These are phyloP conservation scores for Pagetopsis macropterus DNA, from an alignment of 2,797 vertebrate species.

Conservation along the genomic window DNA sequence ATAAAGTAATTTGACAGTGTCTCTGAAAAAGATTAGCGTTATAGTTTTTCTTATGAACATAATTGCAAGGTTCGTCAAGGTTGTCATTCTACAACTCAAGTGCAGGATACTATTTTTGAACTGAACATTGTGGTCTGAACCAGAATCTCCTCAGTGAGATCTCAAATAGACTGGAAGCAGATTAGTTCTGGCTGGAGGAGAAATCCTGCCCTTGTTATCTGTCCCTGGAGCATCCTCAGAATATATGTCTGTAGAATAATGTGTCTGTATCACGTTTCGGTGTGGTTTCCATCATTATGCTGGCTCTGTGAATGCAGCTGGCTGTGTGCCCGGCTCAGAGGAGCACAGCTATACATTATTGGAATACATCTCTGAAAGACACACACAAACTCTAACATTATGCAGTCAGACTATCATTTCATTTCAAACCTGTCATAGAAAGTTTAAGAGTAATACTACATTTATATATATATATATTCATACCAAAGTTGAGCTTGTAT, in stretches of 20 bases:
- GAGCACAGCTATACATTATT: slow-evolving; percentile 1
- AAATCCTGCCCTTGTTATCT: slow-evolving; percentile 29
- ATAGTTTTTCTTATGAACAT: too few species aligned
- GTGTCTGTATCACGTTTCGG: slow-evolving; percentile 18
- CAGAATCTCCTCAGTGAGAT: slow-evolving; percentile 5
- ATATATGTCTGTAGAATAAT: neutral
- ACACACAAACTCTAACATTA: neutral
- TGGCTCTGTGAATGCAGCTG: slow-evolving; percentile 10
- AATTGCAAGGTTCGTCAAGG: neutral
- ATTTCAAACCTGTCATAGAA: neutral
- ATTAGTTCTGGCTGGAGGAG: slow-evolving; percentile 35
- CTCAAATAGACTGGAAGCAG: slow-evolving; percentile 38
- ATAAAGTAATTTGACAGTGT: neutral
- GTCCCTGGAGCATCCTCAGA: slow-evolving; percentile 19
- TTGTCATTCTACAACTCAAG: neutral
- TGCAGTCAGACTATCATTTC: neutral
- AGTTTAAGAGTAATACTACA: neutral
- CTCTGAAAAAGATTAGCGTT: too few species aligned
- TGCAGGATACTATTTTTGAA: slow-evolving; percentile 6
- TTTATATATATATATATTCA: neutral
- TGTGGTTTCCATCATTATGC: neutral
- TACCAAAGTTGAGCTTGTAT: neutral
- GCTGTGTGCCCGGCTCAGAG: neutral
- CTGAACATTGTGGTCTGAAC: slow-evolving; percentile 14
- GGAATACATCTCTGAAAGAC: neutral